A percentile compares a stretch with the other conserved stretches of the same genome.
Evolutionary conservation across 37 sponge, comb jelly and placozoan species (phyloP).

Genomic region (Spongilla lacustris): DNA sequence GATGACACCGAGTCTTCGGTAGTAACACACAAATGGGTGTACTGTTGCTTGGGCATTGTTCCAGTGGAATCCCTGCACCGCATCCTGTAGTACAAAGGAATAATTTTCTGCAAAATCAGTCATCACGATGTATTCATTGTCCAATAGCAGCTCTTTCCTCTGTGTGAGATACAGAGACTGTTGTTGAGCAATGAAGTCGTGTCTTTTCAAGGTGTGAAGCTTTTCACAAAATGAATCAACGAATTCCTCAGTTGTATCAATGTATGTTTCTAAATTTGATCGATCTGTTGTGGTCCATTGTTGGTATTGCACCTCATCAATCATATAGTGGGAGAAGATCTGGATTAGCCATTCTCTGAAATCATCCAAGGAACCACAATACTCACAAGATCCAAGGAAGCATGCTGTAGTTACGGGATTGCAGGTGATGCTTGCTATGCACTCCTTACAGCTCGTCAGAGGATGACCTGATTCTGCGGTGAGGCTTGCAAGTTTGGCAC

Average conservation of each 20-base stretch:
- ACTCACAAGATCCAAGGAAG: constrained; percentile 24
- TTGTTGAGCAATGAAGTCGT: constrained; percentile 42
- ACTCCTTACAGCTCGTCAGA: constrained; percentile 29
- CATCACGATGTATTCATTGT: constrained; percentile 21
- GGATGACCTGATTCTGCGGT: background rate
- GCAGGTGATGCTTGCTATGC: constrained; percentile 38
- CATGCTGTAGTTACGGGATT: constrained; percentile 38
- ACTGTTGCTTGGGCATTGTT: constrained; percentile 64
- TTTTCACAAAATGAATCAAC: constrained; percentile 38
- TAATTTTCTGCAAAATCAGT: constrained; percentile 68
- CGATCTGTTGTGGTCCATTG: constrained; percentile 50
- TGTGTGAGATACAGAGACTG: constrained; percentile 16
- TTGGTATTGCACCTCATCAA: constrained; percentile 41
- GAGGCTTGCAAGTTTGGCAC: constrained; percentile 5
- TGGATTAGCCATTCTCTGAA: background rate
- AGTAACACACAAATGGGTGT: constrained; percentile 50
- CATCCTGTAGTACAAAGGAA: constrained; percentile 59
- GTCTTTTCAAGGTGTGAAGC: constrained; percentile 4
- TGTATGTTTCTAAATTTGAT: constrained; percentile 42
- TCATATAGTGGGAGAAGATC: constrained; percentile 26
- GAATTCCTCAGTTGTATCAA: constrained; percentile 43
- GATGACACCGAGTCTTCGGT: background rate
- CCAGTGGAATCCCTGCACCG: constrained; percentile 65
- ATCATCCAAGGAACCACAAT: constrained; percentile 12
- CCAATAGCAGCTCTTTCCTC: constrained; percentile 8